Evolutionary conservation across 37 sponge, comb jelly and placozoan genomes (phyloP), one percentile per base, ranked within the genome.

Genomic region (Cladorhizidae sp.): DNA sequence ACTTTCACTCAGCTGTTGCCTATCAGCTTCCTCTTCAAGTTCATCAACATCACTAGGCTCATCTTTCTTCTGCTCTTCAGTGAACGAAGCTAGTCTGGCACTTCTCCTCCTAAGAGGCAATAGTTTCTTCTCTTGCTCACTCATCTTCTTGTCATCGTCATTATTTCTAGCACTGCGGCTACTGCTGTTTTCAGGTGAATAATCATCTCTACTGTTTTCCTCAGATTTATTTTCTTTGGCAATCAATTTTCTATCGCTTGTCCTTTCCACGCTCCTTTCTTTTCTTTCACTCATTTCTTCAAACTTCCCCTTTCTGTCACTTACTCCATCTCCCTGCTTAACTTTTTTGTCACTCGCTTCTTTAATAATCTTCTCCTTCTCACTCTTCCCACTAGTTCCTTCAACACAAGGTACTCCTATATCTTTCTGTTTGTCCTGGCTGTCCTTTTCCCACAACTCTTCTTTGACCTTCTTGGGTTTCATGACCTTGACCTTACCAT

Each of bases 81-180:
- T 63, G 20, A 79, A 20, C 12, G 86, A 86, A 40, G 80, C 65
- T 0, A 86, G 36, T 61, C 80, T 42, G 18, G 65, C 65, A 74
- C 86, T 86, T 29, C 86, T 62, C 54, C 23, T 74, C 1, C 75
- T 39, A 21, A 40, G 20, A 31, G 54, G 80, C 57, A 78, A 59
- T n/a, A 57, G 37, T 25, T 42, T 23, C 23, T 40, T 43, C 3
- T 72, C 72, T 63, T 62, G 38, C 2, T 23, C 54, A 67, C 3
- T 33, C 39, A 57, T 28, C n/a, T n/a, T n/a, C 20, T 37, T 57
- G n/a, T 55, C 55, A 8, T 29, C 5, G 26, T 62, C 45, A 64
- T 9, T 57, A 39, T 20, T 14, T n/a, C n/a, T n/a, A n/a, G n/a
- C n/a, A 5, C 23, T 15, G 31, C 41, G 12, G 31, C 37, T 9